Evolutionary conservation across 2,113 vertebrate genomes (phyloP).

Genomic region (Amblyopsis rosae): DNA sequence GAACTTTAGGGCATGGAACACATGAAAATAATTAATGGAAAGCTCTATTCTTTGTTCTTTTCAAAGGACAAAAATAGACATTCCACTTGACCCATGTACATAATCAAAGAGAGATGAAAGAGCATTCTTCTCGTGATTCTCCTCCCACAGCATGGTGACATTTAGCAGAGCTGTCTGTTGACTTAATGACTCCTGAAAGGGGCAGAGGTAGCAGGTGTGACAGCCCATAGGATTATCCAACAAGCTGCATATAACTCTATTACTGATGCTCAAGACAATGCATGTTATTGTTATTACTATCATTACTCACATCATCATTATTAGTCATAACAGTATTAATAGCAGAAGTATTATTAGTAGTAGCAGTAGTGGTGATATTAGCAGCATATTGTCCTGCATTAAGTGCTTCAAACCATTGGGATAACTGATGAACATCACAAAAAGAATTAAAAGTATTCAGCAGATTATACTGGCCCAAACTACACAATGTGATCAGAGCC

Average conservation of each 20-base stretch:
- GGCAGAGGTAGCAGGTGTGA: conserved; percentile 6
- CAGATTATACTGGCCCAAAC: conserved; percentile 19
- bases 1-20: no score
- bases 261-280: conserved; percentile 2
- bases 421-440: no score
- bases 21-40: conserved; percentile 16
- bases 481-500: conserved; percentile 21
- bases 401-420: background rate
- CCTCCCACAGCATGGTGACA: conserved; percentile 62
- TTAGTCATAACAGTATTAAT: background rate
- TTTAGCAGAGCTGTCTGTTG: conserved; percentile 55
- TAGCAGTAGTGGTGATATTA: background rate
- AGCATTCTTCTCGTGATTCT: conserved; percentile 46
- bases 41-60: conserved; percentile 31
- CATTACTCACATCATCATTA: background rate
- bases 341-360: background rate
- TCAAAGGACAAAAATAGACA: conserved; percentile 54
- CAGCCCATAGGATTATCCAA: conserved; percentile 3
- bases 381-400: background rate
- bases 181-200: conserved; percentile 50
- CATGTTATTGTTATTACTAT: background rate
- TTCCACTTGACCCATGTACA: conserved; percentile 55
- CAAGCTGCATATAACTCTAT: conserved; percentile 13
- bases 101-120: conserved; percentile 56
- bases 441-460: background rate